Conservation (phyloP, 2,888 invertebrate genomes). For the Acheta domesticus region DNA sequence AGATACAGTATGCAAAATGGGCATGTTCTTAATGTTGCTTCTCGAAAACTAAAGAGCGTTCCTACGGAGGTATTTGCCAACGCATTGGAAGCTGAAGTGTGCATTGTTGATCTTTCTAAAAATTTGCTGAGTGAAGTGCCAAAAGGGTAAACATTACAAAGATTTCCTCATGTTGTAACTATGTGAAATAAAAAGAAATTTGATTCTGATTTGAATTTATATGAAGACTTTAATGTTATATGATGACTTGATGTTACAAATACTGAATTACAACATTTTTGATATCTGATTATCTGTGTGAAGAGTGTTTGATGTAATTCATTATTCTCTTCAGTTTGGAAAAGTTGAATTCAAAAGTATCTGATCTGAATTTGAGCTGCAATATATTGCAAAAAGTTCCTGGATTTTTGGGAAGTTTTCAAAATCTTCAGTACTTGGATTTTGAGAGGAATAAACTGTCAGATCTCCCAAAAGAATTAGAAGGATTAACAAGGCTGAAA, state of each 20-base stretch:
- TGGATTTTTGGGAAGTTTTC: conserved; percentile 51
- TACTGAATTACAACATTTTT: not conserved
- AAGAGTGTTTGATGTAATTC: not conserved
- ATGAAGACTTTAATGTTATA: no score
- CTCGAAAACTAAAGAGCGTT: conserved; percentile 45
- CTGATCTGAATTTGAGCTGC: conserved; percentile 67
- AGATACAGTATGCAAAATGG: conserved; percentile 42
- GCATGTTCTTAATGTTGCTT: conserved; percentile 43
- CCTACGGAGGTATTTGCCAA: conserved; percentile 49
- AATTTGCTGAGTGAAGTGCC: conserved; percentile 71
- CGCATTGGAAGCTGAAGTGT: conserved; percentile 47
- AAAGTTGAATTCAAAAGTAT: conserved; percentile 53
- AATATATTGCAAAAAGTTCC: conserved; percentile 66
- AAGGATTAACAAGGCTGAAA: conserved; percentile 59
- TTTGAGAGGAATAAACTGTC: conserved; percentile 48
- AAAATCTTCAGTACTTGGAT: conserved; percentile 48
- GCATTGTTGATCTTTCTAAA: conserved; percentile 73
- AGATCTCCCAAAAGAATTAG: conserved; percentile 47
- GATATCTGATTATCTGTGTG: not conserved
- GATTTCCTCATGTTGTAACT: conserved; percentile 31
- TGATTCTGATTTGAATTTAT: no score
- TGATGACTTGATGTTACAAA: no score
- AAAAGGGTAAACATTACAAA: conserved; percentile 54
- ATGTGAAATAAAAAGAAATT: not conserved
- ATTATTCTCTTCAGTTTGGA: conserved; percentile 48